Evolutionary conservation across 2,888 invertebrate genomes (phyloP).

Genomic region (Mellilla xanthometata): DNA sequence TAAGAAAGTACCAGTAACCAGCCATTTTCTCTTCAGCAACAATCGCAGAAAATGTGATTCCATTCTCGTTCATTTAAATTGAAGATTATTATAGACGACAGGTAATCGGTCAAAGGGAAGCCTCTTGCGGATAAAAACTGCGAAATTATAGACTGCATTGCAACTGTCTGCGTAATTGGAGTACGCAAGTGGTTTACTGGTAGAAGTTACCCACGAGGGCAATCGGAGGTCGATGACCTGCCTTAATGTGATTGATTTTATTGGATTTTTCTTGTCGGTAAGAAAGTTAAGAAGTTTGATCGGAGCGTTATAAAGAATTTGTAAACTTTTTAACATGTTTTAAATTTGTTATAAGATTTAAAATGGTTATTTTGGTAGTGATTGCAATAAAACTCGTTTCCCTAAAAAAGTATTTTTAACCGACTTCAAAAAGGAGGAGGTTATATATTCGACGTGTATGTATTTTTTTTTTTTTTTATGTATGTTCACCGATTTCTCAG

Average conservation of each 20-base stretch:
- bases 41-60: conserved; percentile 4
- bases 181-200: conserved; percentile 40
- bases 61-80: conserved; percentile 1
- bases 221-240: conserved; percentile 54
- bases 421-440: too few species aligned
- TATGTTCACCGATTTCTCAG: too few species aligned
- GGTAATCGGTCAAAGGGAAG: conserved; percentile 13
- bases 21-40: conserved; percentile 1
- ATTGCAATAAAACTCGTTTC: too few species aligned
- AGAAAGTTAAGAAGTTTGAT: too few species aligned
- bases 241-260: conserved; percentile 45
- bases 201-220: conserved; percentile 49
- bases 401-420: too few species aligned
- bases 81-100: conserved; percentile 9
- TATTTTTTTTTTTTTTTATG: too few species aligned
- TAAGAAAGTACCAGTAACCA: not conserved
- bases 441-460: too few species aligned
- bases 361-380: too few species aligned
- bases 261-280: not conserved
- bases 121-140: conserved; percentile 39
- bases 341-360: too few species aligned
- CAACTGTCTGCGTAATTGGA: conserved; percentile 51
- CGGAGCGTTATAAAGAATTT: too few species aligned
- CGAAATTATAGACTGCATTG: conserved; percentile 54
- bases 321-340: too few species aligned